A percentile compares a stretch with the other conserved stretches of the same genome.
Evolutionary conservation across 2,797 vertebrate species (phyloP).

Genomic region (Danio jaintianensis): DNA sequence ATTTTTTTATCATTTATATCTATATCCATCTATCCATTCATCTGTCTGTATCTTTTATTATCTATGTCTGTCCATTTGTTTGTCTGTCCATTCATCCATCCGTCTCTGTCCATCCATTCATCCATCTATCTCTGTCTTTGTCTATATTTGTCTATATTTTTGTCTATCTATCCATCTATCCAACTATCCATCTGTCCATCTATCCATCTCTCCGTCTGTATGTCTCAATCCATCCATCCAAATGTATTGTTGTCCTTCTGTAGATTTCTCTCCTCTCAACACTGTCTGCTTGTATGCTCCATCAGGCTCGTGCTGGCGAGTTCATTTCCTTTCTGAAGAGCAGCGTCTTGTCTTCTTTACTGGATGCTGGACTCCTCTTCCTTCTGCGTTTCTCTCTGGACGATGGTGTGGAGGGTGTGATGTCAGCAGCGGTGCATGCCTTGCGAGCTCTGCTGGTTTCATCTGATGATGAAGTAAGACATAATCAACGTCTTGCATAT

Average conservation of each 20-base stretch:
- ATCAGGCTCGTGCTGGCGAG: slow-evolving; percentile 85
- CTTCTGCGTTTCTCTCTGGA: slow-evolving; percentile 94
- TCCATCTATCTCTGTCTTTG: no score
- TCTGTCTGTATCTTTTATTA: no score
- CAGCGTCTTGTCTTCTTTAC: slow-evolving; percentile 83
- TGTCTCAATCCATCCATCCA: no score
- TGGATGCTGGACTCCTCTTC: slow-evolving; percentile 96
- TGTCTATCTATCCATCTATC: no score
- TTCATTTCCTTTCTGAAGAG: slow-evolving; percentile 82
- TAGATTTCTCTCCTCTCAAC: not conserved
- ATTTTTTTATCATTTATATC: no score
- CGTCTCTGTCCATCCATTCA: no score
- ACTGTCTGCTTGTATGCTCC: not conserved
- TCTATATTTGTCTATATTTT: no score
- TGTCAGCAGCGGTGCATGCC: slow-evolving; percentile 84
- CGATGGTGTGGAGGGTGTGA: slow-evolving; percentile 87
- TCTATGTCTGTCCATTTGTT: no score
- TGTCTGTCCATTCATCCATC: no score
- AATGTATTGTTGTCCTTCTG: not conserved
- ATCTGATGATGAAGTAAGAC: slow-evolving; percentile 87
- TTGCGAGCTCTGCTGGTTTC: slow-evolving; percentile 88
- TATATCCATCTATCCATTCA: no score
- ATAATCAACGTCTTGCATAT: not conserved
- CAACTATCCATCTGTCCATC: no score
- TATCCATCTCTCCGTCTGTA: no score